These are phyloP conservation scores for Orestias chungarensis DNA, from an alignment of 2,797 vertebrate species.

Conservation along the genomic window DNA sequence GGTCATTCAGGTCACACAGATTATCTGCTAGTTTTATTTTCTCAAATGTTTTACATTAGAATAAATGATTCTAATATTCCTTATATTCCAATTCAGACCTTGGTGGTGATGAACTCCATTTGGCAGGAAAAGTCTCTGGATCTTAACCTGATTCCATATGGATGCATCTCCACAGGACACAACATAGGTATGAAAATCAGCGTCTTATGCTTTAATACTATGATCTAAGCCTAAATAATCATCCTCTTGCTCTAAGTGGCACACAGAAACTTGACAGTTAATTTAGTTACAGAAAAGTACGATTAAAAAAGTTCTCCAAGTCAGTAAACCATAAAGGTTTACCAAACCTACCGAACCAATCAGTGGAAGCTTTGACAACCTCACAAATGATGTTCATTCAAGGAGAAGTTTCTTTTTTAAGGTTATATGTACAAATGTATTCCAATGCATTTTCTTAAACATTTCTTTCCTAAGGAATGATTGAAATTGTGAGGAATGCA, in stretches of 20 bases:
- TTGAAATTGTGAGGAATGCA: slow-evolving; percentile 81
- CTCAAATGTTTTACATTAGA: background rate
- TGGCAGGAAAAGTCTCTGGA: slow-evolving; percentile 84
- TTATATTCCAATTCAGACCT: slow-evolving; percentile 58
- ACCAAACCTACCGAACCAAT: background rate
- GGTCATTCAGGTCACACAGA: slow-evolving; percentile 75
- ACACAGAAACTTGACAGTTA: background rate
- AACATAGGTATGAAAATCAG: slow-evolving; percentile 74
- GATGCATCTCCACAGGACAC: slow-evolving; percentile 84
- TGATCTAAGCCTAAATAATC: too few relatives aligned
- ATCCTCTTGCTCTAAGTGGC: background rate
- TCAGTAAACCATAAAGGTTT: too few relatives aligned
- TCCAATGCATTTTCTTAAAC: background rate
- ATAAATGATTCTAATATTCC: background rate
- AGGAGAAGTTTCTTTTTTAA: background rate
- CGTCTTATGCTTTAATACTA: background rate
- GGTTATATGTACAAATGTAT: background rate
- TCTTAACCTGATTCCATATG: slow-evolving; percentile 82
- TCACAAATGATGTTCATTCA: background rate
- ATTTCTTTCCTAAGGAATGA: slow-evolving; percentile 76
- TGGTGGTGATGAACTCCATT: slow-evolving; percentile 83
- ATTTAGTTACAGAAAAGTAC: background rate
- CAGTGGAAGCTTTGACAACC: background rate
- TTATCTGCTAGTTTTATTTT: background rate
- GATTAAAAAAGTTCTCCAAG: background rate